Base-by-base conservation (phyloP, 2,113 vertebrate genomes). In the Eleginops maclovinus region DNA sequence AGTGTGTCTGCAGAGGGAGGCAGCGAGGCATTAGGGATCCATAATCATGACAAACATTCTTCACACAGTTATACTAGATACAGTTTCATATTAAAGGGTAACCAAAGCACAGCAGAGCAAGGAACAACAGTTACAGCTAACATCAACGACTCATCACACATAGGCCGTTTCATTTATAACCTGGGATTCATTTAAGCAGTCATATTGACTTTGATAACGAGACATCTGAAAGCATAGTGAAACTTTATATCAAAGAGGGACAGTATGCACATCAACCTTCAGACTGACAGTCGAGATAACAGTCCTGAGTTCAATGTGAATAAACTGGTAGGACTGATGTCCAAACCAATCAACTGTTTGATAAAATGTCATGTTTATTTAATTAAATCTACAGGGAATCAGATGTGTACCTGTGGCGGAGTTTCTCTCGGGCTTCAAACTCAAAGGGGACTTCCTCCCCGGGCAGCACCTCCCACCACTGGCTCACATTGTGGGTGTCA, bases 381-480 rank as follows among this genome's bases (percentile, higher is more conserved):
- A 47, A 31, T 17, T n/a, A 43, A 26, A 44, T 61, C 15, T 15
- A 44, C 16, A 31, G 36, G 31, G 59, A 61, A 40, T 50, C 15
- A 4, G 19, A 68, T 8, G 8, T 9, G 87, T 93, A 99, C 98
- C 98, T 95, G 94, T 99, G 98, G 51, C 98, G 95, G 46, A 97
- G 95, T 67, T 99, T 99, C 88, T 98, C 98, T 41, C 95, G 95
- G 64, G 97, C 96, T 92, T 99, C 96, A 88, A 99, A 99, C 89
- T 98, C 97, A 90, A 99, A 99, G 0, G 98, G 98, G 61, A 99
- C 92, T 92, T 99, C 98, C 88, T 97, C 95, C 3, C 98, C 97
- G 0, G 97, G 97, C 75, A 94, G 94, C 44, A 99, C 98, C 90
- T 99, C 97, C 16, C 93, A 94, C 98, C 97, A 99, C 70, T 97